A percentile compares a stretch with the other conserved stretches of the same genome.
phyloP scores from a whole-genome alignment of 1,140 invertebrate genomes.

The Dinothrombium tinctorium region DNA sequence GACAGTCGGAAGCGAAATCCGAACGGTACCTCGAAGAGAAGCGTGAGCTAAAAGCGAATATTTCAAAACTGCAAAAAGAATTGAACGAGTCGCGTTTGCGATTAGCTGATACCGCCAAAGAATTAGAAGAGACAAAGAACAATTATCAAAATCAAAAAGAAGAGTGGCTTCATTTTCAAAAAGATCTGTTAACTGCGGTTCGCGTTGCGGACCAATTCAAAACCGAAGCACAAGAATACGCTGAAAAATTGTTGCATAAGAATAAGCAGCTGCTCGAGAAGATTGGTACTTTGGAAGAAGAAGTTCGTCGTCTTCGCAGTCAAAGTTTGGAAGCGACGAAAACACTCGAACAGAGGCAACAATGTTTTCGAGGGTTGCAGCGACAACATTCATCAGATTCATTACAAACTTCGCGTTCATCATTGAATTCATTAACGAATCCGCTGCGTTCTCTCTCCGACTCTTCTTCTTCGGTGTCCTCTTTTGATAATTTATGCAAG shows the following conservation, averaged over 20 bases:
- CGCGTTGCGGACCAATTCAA: conserved; percentile 85
- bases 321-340: background rate
- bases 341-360: conserved; percentile 1
- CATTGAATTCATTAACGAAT: background rate
- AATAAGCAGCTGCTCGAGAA: conserved; percentile 56
- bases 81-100: conserved; percentile 31
- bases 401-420: background rate
- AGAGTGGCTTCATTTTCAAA: conserved; percentile 83
- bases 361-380: background rate
- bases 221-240: conserved; percentile 31
- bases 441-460: background rate
- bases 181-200: conserved; percentile 70
- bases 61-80: conserved; percentile 39
- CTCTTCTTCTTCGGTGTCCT: background rate
- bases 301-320: conserved; percentile 42
- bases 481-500: background rate
- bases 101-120: conserved; percentile 28
- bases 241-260: conserved; percentile 52
- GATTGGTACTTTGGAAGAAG: conserved; percentile 42
- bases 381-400: conserved; percentile 4
- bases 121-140: conserved; percentile 32
- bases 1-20: conserved; percentile 19
- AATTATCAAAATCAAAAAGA: conserved; percentile 21
- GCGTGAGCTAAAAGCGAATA: conserved; percentile 34
- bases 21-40: conserved; percentile 53